Evolutionary conservation across 2,888 invertebrate genomes (phyloP), one percentile per base, ranked within the genome.

Genomic region (Perdita meconis): DNA sequence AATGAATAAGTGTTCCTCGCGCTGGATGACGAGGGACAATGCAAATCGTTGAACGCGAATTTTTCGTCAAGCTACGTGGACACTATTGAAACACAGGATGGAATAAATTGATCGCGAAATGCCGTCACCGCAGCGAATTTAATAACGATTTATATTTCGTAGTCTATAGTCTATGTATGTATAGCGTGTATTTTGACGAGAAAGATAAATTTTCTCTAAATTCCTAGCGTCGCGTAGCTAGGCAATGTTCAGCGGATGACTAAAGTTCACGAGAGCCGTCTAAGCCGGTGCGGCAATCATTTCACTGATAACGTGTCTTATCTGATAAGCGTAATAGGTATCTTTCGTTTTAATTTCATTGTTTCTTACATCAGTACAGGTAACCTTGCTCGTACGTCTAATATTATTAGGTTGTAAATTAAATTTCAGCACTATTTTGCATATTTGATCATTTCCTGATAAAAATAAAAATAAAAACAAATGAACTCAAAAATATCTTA

Each of bases 281-380:
- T 38, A n/a, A 74, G 42, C 16, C 30, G 6, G 3, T 5, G 26
- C 53, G 64, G 53, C 64, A 73, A 73, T n/a, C 56, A 36, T 10
- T 22, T 64, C 60, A 57, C 77, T 70, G 78, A 65, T 70, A 61
- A 77, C 38, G 56, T 19, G 38, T 56, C 50, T 57, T 59, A 64
- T 74, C 44, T 53, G 42, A 10, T 4, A 6, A 24, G 10, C 26
- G 3, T 1, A 42, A 12, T 0, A 3, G 6, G 2, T 34, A n/a
- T 12, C 19, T 24, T 19, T 10, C 30, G 30, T 30, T 30, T 6
- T 6, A 30, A 30, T 2, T 30, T 30, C 5, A 34, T 64, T 38
- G 50, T 73, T 59, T 16, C 5, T 24, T 13, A 22, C n/a, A 0
- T 0, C 44, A 6, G 10, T 26, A 36, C 47, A 0, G 8, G n/a